Percentiles rank a stretch among this genome's conserved stretches.
phyloP scores from a whole-genome alignment of 1,140 invertebrate genomes.

The Whitmania pigra region DNA sequence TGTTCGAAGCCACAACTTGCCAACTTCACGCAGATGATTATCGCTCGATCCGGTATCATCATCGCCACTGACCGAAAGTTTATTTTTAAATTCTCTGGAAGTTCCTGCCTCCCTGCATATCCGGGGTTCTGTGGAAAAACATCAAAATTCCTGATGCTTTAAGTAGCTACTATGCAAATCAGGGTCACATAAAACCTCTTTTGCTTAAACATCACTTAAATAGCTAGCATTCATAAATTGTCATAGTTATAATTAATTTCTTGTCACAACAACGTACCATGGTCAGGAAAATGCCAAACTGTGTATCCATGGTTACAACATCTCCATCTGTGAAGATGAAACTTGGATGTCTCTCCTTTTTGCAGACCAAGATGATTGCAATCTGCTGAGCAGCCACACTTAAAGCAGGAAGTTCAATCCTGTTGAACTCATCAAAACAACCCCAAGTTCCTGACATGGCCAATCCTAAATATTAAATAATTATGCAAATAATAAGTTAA shows the following conservation, averaged over 20 bases:
- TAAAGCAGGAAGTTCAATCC: constrained; percentile 82
- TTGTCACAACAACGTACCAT: constrained; percentile 49
- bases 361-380: constrained; percentile 78
- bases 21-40: constrained; percentile 89
- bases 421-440: constrained; percentile 90
- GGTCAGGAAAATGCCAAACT: constrained; percentile 92
- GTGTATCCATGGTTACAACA: constrained; percentile 76
- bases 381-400: constrained; percentile 92
- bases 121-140: constrained; percentile 59
- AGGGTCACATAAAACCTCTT: not conserved
- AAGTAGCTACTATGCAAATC: not conserved
- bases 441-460: constrained; percentile 92
- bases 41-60: constrained; percentile 96
- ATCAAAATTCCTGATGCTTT: not conserved
- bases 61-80: constrained; percentile 93
- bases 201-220: not conserved
- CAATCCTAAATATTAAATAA: constrained; percentile 44
- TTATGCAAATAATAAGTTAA: no score
- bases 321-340: constrained; percentile 91
- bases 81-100: constrained; percentile 95
- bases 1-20: constrained; percentile 90
- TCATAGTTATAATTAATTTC: not conserved
- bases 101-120: constrained; percentile 84
- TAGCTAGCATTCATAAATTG: not conserved
- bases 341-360: constrained; percentile 71